Evolutionary conservation across 2,113 vertebrate species (phyloP), one percentile per base, ranked within the genome.

Genomic region (Caretta caretta): DNA sequence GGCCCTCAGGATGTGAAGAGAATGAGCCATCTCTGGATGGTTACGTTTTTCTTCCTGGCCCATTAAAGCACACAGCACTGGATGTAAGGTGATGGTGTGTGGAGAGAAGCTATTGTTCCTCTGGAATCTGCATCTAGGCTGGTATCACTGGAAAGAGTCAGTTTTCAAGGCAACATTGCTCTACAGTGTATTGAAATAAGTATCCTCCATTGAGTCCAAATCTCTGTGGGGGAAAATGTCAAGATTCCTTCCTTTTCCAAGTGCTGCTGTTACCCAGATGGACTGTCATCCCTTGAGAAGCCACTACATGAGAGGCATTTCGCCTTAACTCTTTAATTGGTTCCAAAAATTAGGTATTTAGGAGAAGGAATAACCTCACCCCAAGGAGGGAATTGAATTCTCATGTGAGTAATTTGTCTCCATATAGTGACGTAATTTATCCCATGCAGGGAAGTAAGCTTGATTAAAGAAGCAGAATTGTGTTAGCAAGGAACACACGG

Each of bases 401-500:
- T 89, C 90, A 7, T 20, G 49, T 38, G 62, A 31, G 56, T 1
- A 14, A n/a, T 87, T 17, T 46, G 22, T 46, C 24, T 76, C 38
- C 72, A 76, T 48, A 38, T 12, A 90, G 56, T 12, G 22, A 86
- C 93, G 62, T 0, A 0, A 75, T 62, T 91, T 86, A 56, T 80
- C 78, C 6, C 51, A 48, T 90, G 88, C 82, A 91, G 72, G 72
- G 22, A 57, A 27, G 31, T 46, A 89, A 17, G 31, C 42, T 46
- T 54, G 78, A 51, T 88, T 53, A 72, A 80, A 76, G 3, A 4
- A 92, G 53, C 13, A 0, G 11, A 22, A 2, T 19, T 83, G 92
- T 94, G 56, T 80, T 89, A 83, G 38, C 88, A 85, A 90, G 86
- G 29, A 90, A 48, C 87, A 94, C n/a, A 51, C 88, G 90, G 38